A percentile compares a stretch with the other conserved stretches of the same genome.
These are phyloP conservation scores for Procavia capensis DNA, from an alignment of 2,113 vertebrate species.

Conservation along the genomic window DNA sequence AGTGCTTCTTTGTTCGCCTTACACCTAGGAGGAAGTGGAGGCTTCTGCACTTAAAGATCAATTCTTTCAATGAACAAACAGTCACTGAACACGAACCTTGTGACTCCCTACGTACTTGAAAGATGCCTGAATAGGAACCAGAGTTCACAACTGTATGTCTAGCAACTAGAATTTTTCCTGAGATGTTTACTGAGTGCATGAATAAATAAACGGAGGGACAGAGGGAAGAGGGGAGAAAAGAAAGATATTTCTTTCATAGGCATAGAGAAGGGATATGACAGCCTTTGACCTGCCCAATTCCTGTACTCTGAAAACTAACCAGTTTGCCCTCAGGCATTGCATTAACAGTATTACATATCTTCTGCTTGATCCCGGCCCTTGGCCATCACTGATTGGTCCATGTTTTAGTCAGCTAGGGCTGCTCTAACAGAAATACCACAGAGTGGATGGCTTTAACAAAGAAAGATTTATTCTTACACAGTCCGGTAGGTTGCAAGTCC, in stretches of 20 bases:
- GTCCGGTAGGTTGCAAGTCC: no score
- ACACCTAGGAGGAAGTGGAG: not conserved
- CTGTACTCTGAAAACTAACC: not conserved
- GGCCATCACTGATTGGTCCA: not conserved
- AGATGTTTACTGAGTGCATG: not conserved
- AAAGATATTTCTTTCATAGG: not conserved
- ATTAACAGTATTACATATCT: not conserved
- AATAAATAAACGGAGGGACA: not conserved
- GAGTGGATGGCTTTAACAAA: no score
- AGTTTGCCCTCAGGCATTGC: not conserved
- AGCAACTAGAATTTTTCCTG: slow-evolving; percentile 6
- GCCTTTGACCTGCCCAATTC: not conserved
- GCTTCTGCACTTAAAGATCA: not conserved
- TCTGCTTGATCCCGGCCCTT: not conserved
- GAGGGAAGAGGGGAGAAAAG: not conserved
- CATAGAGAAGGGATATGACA: not conserved
- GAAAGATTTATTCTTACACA: no score
- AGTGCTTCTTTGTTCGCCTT: not conserved
- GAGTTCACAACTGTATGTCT: not conserved
- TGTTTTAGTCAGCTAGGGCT: no score
- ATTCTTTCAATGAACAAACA: not conserved
- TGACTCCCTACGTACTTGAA: not conserved
- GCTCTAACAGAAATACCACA: no score
- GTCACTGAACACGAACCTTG: not conserved
- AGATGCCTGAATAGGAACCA: not conserved